These are phyloP conservation scores for Dasyprocta punctata DNA, from an alignment of 2,113 vertebrate species.

Conservation along the genomic window DNA sequence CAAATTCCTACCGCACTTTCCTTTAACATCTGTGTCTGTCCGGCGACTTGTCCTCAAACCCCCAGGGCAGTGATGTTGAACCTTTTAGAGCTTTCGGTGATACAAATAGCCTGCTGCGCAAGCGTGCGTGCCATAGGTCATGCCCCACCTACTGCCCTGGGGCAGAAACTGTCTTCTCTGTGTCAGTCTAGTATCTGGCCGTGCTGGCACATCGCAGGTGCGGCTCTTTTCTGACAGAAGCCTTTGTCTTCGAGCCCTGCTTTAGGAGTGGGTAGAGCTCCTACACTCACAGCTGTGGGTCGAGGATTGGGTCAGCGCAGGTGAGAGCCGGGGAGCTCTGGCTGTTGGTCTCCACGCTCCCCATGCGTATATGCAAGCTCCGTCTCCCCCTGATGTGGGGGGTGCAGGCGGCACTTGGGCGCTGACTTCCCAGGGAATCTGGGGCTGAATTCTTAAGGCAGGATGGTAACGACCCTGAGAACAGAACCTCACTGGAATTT, in stretches of 20 bases:
- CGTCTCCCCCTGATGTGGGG: accelerated
- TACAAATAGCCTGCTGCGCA: not conserved
- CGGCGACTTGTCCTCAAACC: not conserved
- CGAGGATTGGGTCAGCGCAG: not conserved
- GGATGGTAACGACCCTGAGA: not conserved
- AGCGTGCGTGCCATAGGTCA: not conserved
- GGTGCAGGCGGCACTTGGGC: accelerated
- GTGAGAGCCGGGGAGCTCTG: not conserved
- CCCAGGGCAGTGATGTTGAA: not conserved
- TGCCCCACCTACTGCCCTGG: not conserved
- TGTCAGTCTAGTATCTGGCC: not conserved
- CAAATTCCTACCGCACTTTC: not conserved
- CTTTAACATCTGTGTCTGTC: not conserved
- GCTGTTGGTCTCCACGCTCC: not conserved
- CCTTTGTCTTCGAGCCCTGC: not conserved
- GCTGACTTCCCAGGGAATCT: not conserved
- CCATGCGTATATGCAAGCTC: accelerated
- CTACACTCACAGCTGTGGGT: accelerated
- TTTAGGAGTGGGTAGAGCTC: not conserved
- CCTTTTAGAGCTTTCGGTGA: not conserved
- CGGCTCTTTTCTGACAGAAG: not conserved
- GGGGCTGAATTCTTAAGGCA: not conserved
- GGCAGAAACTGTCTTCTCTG: not conserved
- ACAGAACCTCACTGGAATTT: not conserved
- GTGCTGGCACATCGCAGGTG: accelerated